A percentile compares a stretch with the other conserved stretches of the same genome.
Conservation (phyloP, 1,140 invertebrate genomes). For the Drosophila equinoxialis region DNA sequence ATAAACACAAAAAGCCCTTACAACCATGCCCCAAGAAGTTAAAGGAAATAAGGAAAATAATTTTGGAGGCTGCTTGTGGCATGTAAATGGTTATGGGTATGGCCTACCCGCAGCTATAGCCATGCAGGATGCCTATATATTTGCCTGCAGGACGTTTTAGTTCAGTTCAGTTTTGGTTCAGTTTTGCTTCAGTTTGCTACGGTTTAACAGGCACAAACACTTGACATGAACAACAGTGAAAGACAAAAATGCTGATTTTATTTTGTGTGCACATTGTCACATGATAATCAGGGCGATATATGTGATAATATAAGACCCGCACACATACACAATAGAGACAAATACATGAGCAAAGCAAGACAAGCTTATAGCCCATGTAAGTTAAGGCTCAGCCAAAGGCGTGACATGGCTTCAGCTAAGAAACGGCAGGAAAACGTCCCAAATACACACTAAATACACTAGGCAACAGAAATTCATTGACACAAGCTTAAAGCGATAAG, state of each 20-base stretch:
- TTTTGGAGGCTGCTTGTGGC: slow-evolving; percentile 18
- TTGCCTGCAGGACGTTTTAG: slow-evolving; percentile 51
- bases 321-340: slow-evolving; percentile 15
- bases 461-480: slow-evolving; percentile 6
- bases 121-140: slow-evolving; percentile 32
- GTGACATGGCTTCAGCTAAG: slow-evolving; percentile 17
- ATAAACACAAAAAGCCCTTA: slow-evolving; percentile 4
- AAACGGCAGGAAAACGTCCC: neutral
- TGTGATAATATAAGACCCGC: slow-evolving; percentile 56
- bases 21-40: slow-evolving; percentile 7
- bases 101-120: slow-evolving; percentile 20
- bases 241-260: slow-evolving; percentile 76
- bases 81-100: slow-evolving; percentile 25
- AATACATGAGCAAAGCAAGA: slow-evolving; percentile 19
- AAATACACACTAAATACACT: slow-evolving; percentile 2
- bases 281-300: slow-evolving; percentile 68
- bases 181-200: slow-evolving; percentile 8
- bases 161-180: slow-evolving; percentile 26
- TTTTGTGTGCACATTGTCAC: slow-evolving; percentile 74
- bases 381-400: slow-evolving; percentile 29
- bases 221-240: slow-evolving; percentile 37
- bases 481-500: too few relatives aligned
- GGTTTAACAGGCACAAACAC: slow-evolving; percentile 25
- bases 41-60: slow-evolving; percentile 14
- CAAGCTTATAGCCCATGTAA: slow-evolving; percentile 40